Percentiles rank a stretch among this genome's conserved stretches.
Evolutionary conservation across 2,888 invertebrate genomes (phyloP).

Genomic region (Hydriomena furcata): DNA sequence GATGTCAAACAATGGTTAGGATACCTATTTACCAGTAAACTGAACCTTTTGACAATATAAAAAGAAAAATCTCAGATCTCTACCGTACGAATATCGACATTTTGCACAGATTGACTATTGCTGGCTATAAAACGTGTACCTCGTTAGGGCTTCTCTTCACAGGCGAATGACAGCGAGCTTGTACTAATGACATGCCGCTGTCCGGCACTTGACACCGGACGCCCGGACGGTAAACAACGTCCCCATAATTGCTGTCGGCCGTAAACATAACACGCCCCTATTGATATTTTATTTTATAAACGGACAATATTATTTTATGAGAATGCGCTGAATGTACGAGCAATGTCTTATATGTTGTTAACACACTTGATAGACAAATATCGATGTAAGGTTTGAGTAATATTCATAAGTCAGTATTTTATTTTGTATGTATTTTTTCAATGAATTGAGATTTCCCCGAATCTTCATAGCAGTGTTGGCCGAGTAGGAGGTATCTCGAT

Average conservation of each 20-base stretch:
- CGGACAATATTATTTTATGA: constrained; percentile 5
- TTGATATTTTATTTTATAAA: constrained; percentile 31
- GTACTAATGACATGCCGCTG: constrained; percentile 42
- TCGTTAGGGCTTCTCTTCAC: constrained; percentile 28
- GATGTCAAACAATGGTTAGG: neutral
- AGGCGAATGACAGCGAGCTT: constrained; percentile 32
- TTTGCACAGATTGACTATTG: neutral
- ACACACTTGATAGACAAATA: too few species aligned
- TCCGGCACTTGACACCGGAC: constrained; percentile 57
- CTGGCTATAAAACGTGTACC: neutral
- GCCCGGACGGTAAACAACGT: constrained; percentile 48
- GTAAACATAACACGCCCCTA: constrained; percentile 36
- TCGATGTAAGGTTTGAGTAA: too few species aligned
- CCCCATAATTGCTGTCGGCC: constrained; percentile 50
- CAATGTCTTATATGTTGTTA: too few species aligned
- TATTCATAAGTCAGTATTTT: too few species aligned
- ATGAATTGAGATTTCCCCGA: too few species aligned
- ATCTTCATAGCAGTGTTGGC: too few species aligned
- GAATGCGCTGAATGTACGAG: neutral
- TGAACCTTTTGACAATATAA: too few species aligned
- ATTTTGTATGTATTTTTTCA: too few species aligned
- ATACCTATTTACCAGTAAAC: too few species aligned
- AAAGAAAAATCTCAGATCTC: too few species aligned
- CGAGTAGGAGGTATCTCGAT: too few species aligned
- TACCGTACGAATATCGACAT: too few species aligned